Evolutionary conservation across 2,888 invertebrate genomes (phyloP).

Genomic region (Eudemis profundana): DNA sequence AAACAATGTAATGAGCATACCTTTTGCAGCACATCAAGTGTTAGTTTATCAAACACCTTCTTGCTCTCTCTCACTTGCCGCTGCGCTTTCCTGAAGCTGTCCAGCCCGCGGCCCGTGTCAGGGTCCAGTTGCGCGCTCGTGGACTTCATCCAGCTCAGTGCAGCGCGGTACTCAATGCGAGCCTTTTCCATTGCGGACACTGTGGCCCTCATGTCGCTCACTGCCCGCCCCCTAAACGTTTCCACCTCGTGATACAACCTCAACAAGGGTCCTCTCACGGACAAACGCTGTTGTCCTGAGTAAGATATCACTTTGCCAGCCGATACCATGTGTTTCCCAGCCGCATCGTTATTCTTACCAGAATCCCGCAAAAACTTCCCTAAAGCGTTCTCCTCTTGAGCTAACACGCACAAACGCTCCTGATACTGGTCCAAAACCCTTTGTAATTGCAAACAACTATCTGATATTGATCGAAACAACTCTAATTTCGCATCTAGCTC

Average conservation of each 20-base stretch:
- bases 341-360: constrained; percentile 95
- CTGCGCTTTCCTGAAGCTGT: constrained; percentile 97
- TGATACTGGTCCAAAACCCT: constrained; percentile 96
- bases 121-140: constrained; percentile 98
- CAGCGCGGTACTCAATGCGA: constrained; percentile 97
- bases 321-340: constrained; percentile 84
- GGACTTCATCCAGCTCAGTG: constrained; percentile 99
- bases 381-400: constrained; percentile 97
- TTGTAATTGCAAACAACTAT: constrained; percentile 94
- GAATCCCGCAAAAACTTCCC: constrained; percentile 97
- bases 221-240: constrained; percentile 97
- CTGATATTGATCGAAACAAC: constrained; percentile 95
- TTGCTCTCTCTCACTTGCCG: constrained; percentile 92
- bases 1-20: too few relatives aligned
- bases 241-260: constrained; percentile 98
- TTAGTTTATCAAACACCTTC: constrained; percentile 95
- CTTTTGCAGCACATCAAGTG: constrained; percentile 98
- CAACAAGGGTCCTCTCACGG: constrained; percentile 93
- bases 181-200: constrained; percentile 97
- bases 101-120: constrained; percentile 97
- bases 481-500: constrained; percentile 98
- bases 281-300: constrained; percentile 96
- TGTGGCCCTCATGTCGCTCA: constrained; percentile 96
- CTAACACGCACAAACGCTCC: constrained; percentile 95
- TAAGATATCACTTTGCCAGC: constrained; percentile 95